Evolutionary conservation across 2,888 invertebrate genomes (phyloP).

Genomic region (Horisme vitalbata): DNA sequence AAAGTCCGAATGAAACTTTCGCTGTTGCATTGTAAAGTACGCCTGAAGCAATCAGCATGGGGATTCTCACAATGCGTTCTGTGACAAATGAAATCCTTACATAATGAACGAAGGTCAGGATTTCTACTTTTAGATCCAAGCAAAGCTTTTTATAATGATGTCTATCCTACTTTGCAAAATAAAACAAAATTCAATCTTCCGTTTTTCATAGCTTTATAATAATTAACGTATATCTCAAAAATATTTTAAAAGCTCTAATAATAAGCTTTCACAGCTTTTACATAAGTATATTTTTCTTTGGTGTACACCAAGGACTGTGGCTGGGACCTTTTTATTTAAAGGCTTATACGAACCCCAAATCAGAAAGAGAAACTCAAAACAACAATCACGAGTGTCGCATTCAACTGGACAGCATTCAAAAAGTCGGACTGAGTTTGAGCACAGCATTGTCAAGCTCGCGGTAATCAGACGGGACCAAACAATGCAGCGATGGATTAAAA

Average conservation of each 20-base stretch:
- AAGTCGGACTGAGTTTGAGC: conserved; percentile 19
- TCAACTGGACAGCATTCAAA: conserved; percentile 20
- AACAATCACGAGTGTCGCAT: conserved; percentile 5
- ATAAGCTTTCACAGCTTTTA: not conserved
- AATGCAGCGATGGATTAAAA: conserved; percentile 72
- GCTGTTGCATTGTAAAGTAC: conserved; percentile 30
- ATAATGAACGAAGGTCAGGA: conserved; percentile 4
- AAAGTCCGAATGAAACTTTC: conserved; percentile 22
- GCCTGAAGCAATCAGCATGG: conserved; percentile 57
- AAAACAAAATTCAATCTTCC: no score
- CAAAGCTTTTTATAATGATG: conserved; percentile 1
- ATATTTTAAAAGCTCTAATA: not conserved
- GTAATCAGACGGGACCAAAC: conserved; percentile 66
- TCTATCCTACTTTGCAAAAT: no score
- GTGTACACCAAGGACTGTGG: conserved; percentile 2
- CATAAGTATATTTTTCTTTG: not conserved
- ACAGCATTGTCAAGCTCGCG: conserved; percentile 33
- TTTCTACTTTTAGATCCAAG: not conserved
- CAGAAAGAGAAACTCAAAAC: conserved; percentile 5
- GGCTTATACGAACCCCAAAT: not conserved
- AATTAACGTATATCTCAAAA: no score
- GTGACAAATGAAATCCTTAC: conserved; percentile 9
- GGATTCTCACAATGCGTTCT: conserved; percentile 15
- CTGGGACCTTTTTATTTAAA: not conserved
- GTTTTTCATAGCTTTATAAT: no score